Evolutionary conservation across 2,888 invertebrate species (phyloP).

Genomic region (Nephrotoma appendiculata): DNA sequence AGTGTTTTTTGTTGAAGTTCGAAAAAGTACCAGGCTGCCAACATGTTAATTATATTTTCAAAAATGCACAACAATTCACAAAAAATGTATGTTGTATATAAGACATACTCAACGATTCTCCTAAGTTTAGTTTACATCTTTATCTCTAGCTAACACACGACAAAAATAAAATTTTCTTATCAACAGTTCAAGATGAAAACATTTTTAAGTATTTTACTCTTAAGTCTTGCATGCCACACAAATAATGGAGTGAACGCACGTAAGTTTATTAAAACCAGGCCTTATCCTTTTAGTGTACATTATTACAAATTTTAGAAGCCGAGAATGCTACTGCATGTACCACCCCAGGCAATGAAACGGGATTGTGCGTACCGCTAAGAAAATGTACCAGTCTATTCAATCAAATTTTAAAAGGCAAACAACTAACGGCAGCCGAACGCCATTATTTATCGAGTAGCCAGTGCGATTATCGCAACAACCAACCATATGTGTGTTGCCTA

Average conservation of each 20-base stretch:
- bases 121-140: neutral
- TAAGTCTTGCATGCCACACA: neutral
- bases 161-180: neutral
- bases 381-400: conserved; percentile 16
- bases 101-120: neutral
- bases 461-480: neutral
- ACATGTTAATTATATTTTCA: neutral
- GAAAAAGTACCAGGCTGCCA: neutral
- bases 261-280: neutral
- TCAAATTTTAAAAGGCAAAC: conserved; percentile 21
- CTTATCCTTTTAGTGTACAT: neutral
- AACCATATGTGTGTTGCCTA: conserved; percentile 1
- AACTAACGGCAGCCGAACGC: neutral
- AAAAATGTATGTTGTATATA: neutral
- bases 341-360: neutral
- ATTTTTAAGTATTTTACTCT: neutral
- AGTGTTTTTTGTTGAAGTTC: too few species aligned
- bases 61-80: too few species aligned
- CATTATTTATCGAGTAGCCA: neutral
- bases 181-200: neutral
- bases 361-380: neutral
- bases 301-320: neutral
- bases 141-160: neutral
- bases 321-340: neutral
- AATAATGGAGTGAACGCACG: neutral